A percentile compares a stretch with the other conserved stretches of the same genome.
Conservation (phyloP, 1,140 invertebrate genomes). For the Pomacea maculata region DNA sequence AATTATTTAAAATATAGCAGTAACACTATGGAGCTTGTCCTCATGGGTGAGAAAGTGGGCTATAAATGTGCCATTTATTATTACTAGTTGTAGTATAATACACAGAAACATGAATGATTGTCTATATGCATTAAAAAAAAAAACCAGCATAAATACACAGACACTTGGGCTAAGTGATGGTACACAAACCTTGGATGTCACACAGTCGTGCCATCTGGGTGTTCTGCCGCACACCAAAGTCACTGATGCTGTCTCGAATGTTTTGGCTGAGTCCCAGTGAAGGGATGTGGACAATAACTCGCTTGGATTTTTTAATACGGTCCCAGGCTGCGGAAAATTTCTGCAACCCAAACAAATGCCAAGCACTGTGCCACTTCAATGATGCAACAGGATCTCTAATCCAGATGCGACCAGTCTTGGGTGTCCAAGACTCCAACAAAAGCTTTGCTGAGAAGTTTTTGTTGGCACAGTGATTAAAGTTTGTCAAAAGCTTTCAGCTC, state of each 20-base stretch:
- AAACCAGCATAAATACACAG: not conserved
- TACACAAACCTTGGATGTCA: conserved; percentile 59
- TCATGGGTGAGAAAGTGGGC: too few relatives aligned
- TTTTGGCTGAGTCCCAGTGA: conserved; percentile 60
- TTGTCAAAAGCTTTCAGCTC: too few relatives aligned
- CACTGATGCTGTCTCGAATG: conserved; percentile 57
- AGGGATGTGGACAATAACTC: conserved; percentile 64
- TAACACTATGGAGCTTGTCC: too few relatives aligned
- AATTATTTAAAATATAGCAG: too few relatives aligned
- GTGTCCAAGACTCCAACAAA: too few relatives aligned
- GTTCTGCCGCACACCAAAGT: conserved; percentile 62
- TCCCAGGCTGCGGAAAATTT: conserved; percentile 60
- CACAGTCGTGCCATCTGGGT: conserved; percentile 64
- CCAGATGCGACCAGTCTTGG: too few relatives aligned
- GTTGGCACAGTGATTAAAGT: too few relatives aligned
- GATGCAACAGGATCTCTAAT: too few relatives aligned
- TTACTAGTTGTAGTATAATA: not conserved
- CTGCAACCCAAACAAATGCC: conserved; percentile 38
- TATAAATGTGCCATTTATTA: too few relatives aligned
- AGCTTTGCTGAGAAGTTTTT: too few relatives aligned
- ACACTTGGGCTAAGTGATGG: not conserved
- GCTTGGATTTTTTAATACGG: conserved; percentile 54
- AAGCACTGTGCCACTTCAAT: too few relatives aligned
- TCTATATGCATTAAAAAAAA: too few relatives aligned
- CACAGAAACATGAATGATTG: not conserved